These are phyloP conservation scores for Rhyacophila brunnea DNA, from an alignment of 1,140 invertebrate species.

Conservation along the genomic window DNA sequence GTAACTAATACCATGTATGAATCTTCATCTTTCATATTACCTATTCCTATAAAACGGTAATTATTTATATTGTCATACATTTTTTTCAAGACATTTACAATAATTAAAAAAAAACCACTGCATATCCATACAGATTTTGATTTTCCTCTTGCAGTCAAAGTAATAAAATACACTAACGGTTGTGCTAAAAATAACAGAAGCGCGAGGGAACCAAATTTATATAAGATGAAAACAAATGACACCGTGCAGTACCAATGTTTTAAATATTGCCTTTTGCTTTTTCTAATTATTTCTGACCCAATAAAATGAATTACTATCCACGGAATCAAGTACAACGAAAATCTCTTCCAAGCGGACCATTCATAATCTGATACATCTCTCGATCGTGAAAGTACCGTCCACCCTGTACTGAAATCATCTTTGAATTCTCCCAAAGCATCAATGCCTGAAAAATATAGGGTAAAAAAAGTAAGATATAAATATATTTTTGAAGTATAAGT, in stretches of 20 bases:
- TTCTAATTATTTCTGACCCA: conserved; percentile 44
- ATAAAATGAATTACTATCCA: conserved; percentile 44
- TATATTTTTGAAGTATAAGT: conserved; percentile 14
- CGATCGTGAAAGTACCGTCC: conserved; percentile 40
- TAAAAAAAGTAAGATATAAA: background rate
- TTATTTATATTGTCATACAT: conserved; percentile 47
- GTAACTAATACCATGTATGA: conserved; percentile 48
- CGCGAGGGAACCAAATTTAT: conserved; percentile 42
- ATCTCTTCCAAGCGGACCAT: conserved; percentile 51
- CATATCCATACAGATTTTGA: conserved; percentile 41
- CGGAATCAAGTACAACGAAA: conserved; percentile 41
- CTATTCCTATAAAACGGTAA: conserved; percentile 43
- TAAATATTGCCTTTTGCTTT: conserved; percentile 29
- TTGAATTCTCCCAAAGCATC: conserved; percentile 9
- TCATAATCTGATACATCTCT: conserved; percentile 52
- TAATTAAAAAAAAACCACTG: conserved; percentile 43
- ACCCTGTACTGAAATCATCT: conserved; percentile 44
- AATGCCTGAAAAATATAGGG: conserved; percentile 17
- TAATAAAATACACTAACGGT: conserved; percentile 42
- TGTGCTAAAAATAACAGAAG: conserved; percentile 42
- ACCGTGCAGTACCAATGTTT: conserved; percentile 49
- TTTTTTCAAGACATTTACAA: conserved; percentile 44
- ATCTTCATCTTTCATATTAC: conserved; percentile 45
- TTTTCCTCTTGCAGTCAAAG: conserved; percentile 38
- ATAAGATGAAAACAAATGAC: conserved; percentile 42